Conservation (phyloP, 35 echinoderm and acorn worm genomes). For the Stichopus chloronotus region DNA sequence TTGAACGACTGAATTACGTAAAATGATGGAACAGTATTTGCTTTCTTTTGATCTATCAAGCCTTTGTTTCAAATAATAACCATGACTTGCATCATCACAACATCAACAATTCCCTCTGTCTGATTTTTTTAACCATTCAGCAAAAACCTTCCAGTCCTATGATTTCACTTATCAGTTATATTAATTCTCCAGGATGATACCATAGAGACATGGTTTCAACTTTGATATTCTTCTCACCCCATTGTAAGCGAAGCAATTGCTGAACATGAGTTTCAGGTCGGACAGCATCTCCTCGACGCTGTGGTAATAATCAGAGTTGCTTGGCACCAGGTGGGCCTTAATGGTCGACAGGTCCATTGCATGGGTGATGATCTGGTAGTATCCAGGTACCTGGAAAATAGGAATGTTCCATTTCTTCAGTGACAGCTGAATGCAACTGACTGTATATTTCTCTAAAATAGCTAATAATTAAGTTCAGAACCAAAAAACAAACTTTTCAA, state of each 20-base stretch:
- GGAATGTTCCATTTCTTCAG: neutral
- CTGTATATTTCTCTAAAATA: neutral
- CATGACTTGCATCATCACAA: no score
- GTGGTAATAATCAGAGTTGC: constrained; percentile 35
- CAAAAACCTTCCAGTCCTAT: no score
- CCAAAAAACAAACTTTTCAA: no score
- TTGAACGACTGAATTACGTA: no score
- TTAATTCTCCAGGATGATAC: no score
- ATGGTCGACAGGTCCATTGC: constrained; percentile 70
- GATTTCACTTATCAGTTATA: no score
- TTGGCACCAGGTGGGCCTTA: constrained; percentile 56
- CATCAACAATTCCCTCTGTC: no score
- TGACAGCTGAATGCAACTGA: neutral
- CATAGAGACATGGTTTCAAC: neutral
- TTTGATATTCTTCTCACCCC: constrained; percentile 40
- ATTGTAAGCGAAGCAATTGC: constrained; percentile 68
- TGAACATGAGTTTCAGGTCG: constrained; percentile 65
- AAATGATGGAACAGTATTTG: no score
- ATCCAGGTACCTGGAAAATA: constrained; percentile 64
- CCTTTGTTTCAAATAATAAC: no score
- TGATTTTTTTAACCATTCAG: no score
- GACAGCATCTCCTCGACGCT: constrained; percentile 56
- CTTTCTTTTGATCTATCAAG: no score
- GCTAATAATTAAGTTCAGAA: no score
- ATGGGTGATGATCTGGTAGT: constrained; percentile 67